Conservation (phyloP, 1,140 invertebrate genomes). For the Drosophila carrolli region DNA sequence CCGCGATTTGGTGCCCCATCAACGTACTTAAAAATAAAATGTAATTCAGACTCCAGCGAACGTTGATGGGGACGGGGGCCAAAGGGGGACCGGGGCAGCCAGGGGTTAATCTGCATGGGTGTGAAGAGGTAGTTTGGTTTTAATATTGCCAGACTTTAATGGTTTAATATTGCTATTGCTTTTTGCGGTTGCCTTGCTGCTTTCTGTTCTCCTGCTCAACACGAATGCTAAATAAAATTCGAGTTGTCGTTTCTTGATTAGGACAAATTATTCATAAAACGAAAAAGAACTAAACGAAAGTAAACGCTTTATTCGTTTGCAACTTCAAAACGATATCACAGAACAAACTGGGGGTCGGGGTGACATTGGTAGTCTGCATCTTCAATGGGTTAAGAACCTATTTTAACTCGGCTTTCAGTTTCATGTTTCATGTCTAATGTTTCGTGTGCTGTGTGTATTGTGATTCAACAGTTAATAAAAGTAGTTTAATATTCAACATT, state of each 20-base stretch:
- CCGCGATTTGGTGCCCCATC: conserved; percentile 1
- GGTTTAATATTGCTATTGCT: conserved; percentile 42
- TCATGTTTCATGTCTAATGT: neutral
- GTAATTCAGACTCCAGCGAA: conserved; percentile 83
- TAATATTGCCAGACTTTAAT: conserved; percentile 36
- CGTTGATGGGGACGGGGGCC: conserved; percentile 26
- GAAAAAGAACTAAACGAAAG: conserved; percentile 47
- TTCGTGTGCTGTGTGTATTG: conserved; percentile 12
- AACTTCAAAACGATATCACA: conserved; percentile 71
- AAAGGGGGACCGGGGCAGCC: neutral
- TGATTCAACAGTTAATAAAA: conserved; percentile 33
- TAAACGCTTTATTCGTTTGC: conserved; percentile 51
- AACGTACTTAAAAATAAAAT: conserved; percentile 84
- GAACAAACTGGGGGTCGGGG: conserved; percentile 71
- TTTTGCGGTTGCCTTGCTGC: conserved; percentile 6
- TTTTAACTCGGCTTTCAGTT: neutral
- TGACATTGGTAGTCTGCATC: conserved; percentile 8
- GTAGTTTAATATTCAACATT: conserved; percentile 40
- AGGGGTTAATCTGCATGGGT: conserved; percentile 8
- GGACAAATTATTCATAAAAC: conserved; percentile 37
- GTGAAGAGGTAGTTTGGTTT: conserved; percentile 40
- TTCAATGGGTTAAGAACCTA: conserved; percentile 2
- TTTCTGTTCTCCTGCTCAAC: conserved; percentile 20
- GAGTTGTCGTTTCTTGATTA: conserved; percentile 24
- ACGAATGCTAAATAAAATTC: conserved; percentile 39